Evolutionary conservation across 2,113 vertebrate species (phyloP), one percentile per base, ranked within the genome.

Genomic region (Eupsittula cactorum): DNA sequence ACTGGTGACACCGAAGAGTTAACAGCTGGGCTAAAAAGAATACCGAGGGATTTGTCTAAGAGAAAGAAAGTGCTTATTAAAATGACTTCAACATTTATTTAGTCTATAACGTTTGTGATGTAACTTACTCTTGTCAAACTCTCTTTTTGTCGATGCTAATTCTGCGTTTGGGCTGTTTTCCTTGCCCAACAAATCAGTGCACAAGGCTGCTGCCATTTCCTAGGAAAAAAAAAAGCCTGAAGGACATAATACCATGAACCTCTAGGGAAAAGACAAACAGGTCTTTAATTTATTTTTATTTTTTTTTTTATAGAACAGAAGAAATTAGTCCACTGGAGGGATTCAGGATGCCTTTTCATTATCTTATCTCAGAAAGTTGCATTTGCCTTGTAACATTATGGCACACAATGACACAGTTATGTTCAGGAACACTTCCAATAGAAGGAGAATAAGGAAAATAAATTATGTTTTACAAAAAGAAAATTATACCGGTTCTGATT

Each of bases 221-320:
- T 20, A 4, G 25, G 39, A 31, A 80, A 53, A 50, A 76, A 46
- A 76, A 69, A 63, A 24, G 25, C 3, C 1, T 53, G 55, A 53
- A 71, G 62, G n/a, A 33, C 13, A 4, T 21, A 49, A 42, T 20
- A 12, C 17, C 0, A 0, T 10, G 8, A 18, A 59, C 16, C 49
- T 70, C 6, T 3, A 71, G 24, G 33, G 39, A 81, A 77, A 55
- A 52, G 16, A 19, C 33, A 47, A 71, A 42, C 33, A 25, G 25
- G 6, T 53, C 53, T 80, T 49, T 28, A 37, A 41, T n/a, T 17
- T 3, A 81, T 90, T 33, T 2, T 29, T 23, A 9, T 73, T 81
- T 59, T 49, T 74, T 74, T 91, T 91, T 89, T 81, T 68, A 39
- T 60, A 44, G 25, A 67, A 10, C 6, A 37, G 11, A 19, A 49